These are phyloP conservation scores for Neotragus moschatus DNA, from an alignment of 2,113 vertebrate genomes.

Conservation along the genomic window DNA sequence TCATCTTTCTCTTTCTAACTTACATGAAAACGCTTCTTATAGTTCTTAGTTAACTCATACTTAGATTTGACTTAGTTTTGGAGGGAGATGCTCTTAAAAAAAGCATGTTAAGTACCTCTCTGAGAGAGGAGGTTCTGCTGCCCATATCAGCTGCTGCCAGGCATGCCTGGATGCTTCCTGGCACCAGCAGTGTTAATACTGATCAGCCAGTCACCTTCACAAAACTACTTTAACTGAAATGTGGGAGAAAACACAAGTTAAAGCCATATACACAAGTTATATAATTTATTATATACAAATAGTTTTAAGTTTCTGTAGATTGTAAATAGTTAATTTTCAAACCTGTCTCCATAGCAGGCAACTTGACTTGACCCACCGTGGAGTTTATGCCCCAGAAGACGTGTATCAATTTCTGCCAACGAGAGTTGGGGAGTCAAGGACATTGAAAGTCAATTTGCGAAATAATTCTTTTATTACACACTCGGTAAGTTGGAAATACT, in stretches of 20 bases:
- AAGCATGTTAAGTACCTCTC: background rate
- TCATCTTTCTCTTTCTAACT: background rate
- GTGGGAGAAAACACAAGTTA: background rate
- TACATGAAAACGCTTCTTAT: background rate
- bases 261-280: background rate
- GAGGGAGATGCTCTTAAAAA: background rate
- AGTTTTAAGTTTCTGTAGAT: background rate
- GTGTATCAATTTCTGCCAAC: slow-evolving; percentile 88
- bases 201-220: background rate
- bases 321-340: slow-evolving; percentile 17
- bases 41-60: background rate
- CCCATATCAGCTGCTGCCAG: background rate
- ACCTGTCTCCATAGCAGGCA: slow-evolving; percentile 73
- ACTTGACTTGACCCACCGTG: slow-evolving; percentile 73
- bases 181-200: background rate
- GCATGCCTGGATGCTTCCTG: background rate
- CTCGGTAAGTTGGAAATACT: slow-evolving; percentile 79
- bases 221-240: background rate
- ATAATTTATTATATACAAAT: background rate
- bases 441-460: slow-evolving; percentile 90
- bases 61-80: slow-evolving; percentile 7
- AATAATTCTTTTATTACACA: slow-evolving; percentile 89
- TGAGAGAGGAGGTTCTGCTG: background rate
- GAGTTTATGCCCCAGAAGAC: slow-evolving; percentile 89
- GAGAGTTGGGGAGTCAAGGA: slow-evolving; percentile 84